Percentiles rank a stretch among this genome's conserved stretches.
Evolutionary conservation across 2,113 vertebrate genomes (phyloP).

Genomic region (Hippocampus abdominalis): DNA sequence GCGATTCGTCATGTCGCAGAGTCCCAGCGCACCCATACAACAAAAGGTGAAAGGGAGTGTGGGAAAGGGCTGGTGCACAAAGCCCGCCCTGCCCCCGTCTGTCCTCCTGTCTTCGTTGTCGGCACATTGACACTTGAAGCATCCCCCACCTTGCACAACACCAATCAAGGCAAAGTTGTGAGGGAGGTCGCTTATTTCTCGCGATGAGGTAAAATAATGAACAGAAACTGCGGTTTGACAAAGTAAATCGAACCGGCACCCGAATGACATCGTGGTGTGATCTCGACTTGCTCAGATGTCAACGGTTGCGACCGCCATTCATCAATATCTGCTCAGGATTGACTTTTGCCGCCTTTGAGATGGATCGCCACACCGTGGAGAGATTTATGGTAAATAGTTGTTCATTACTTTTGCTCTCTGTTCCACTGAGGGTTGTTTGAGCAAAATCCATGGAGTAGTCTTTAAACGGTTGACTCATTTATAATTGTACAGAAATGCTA

Average conservation of each 20-base stretch:
- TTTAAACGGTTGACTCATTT: too few relatives aligned
- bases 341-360: background rate
- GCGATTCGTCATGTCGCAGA: slow-evolving; percentile 71
- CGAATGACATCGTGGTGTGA: too few relatives aligned
- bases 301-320: too few relatives aligned
- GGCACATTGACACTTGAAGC: slow-evolving; percentile 29
- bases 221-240: too few relatives aligned
- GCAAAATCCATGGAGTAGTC: background rate
- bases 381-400: background rate
- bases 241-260: too few relatives aligned
- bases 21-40: slow-evolving; percentile 57
- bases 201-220: background rate
- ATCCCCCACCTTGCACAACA: slow-evolving; percentile 40
- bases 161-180: background rate
- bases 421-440: background rate
- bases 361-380: background rate
- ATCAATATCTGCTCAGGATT: background rate
- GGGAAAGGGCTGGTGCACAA: slow-evolving; percentile 73
- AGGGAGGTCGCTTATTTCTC: background rate
- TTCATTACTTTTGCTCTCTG: background rate
- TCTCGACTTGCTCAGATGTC: background rate
- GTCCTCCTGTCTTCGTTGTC: slow-evolving; percentile 46
- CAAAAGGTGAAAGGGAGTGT: slow-evolving; percentile 75
- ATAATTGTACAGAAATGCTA: too few relatives aligned
- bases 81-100: slow-evolving; percentile 65